phyloP scores from a whole-genome alignment of 2,113 vertebrate genomes.

The Beaufortia kweichowensis region DNA sequence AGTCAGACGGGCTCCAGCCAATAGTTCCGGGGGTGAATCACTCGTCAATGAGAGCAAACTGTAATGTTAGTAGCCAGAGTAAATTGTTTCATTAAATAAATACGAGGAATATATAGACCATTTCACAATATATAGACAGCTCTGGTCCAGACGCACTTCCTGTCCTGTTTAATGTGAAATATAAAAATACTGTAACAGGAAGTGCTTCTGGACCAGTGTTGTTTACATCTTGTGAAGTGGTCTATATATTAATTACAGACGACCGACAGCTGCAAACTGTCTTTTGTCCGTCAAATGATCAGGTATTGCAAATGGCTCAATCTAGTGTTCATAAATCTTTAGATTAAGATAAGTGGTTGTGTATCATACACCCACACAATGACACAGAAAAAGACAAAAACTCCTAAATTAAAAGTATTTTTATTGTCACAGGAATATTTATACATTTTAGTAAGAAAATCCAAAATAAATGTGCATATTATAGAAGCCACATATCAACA shows the following conservation, averaged over 20 bases:
- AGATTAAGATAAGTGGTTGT: background rate
- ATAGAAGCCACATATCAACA: constrained; percentile 50
- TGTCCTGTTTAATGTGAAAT: too few relatives aligned
- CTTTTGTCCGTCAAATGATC: too few relatives aligned
- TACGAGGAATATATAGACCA: too few relatives aligned
- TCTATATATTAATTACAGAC: too few relatives aligned
- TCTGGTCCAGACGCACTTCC: too few relatives aligned
- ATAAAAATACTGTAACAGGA: too few relatives aligned
- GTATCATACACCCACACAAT: background rate
- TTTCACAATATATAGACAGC: too few relatives aligned
- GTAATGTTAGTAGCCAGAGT: background rate
- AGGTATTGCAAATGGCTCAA: background rate
- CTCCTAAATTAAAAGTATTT: constrained; percentile 44
- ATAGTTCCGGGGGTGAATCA: constrained; percentile 1
- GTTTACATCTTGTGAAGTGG: too few relatives aligned
- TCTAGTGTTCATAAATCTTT: background rate
- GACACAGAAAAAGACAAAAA: background rate
- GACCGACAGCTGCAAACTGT: too few relatives aligned
- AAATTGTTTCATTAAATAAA: too few relatives aligned
- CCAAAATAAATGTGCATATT: constrained; percentile 56
- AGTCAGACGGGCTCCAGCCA: background rate
- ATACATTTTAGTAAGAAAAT: constrained; percentile 60
- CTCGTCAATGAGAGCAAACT: too few relatives aligned
- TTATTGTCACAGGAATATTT: constrained; percentile 63
- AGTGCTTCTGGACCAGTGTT: too few relatives aligned